Evolutionary conservation across 1,140 invertebrate species (phyloP).

Genomic region (Scaptodrosophila lebanonensis): DNA sequence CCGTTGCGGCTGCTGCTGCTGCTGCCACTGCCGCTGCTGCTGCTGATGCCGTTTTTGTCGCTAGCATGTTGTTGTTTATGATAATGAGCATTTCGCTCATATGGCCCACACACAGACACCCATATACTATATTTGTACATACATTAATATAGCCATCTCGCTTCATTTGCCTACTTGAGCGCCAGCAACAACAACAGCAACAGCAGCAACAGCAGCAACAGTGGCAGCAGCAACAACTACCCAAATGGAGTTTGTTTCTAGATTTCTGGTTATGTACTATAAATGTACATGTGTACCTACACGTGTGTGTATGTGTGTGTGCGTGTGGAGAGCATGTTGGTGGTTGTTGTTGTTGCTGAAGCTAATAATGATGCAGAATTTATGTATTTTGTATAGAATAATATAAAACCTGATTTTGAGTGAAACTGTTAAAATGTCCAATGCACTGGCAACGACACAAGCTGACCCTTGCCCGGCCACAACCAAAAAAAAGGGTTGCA

Average conservation of each 20-base stretch:
- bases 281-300: too few relatives aligned
- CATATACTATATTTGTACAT: constrained; percentile 16
- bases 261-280: background rate
- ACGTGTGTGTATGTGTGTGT: constrained; percentile 11
- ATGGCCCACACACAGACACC: constrained; percentile 44
- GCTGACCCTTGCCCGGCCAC: constrained; percentile 25
- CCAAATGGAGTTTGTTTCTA: background rate
- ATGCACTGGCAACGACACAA: too few relatives aligned
- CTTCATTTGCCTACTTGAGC: constrained; percentile 46
- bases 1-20: constrained; percentile 18
- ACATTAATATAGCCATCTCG: constrained; percentile 59
- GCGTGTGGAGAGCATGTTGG: constrained; percentile 6
- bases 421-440: constrained; percentile 36
- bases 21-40: constrained; percentile 13
- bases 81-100: constrained; percentile 73
- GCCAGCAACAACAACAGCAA: background rate
- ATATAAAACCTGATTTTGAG: constrained; percentile 73
- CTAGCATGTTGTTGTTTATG: constrained; percentile 65
- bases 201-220: too few relatives aligned
- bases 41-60: constrained; percentile 10
- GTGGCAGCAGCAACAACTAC: too few relatives aligned
- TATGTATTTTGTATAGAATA: constrained; percentile 76
- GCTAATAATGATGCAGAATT: constrained; percentile 72
- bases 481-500: background rate
- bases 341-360: constrained; percentile 34